These are phyloP conservation scores for Steinernema hermaphroditum DNA, from an alignment of 2,888 invertebrate species.

Conservation along the genomic window DNA sequence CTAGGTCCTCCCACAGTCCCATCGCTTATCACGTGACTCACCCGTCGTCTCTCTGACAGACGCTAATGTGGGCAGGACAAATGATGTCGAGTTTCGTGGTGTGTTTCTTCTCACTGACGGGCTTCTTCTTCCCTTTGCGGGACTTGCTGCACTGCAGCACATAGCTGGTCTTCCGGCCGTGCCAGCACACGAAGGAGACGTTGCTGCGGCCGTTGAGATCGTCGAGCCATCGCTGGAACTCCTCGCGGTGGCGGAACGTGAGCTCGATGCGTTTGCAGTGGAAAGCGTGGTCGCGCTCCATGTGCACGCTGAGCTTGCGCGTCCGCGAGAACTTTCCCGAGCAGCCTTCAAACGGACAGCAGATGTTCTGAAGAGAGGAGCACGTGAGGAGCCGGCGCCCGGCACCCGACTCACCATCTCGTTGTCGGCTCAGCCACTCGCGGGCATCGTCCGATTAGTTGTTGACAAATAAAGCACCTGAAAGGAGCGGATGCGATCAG, in stretches of 20 bases:
- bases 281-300: slow-evolving; percentile 19
- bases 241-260: not conserved
- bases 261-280: slow-evolving; percentile 23
- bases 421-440: slow-evolving; percentile 19
- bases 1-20: too few species aligned
- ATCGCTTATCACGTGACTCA: not conserved
- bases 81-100: slow-evolving; percentile 16
- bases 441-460: not conserved
- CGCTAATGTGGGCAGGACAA: slow-evolving; percentile 7
- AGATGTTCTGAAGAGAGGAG: not conserved
- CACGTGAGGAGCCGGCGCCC: not conserved
- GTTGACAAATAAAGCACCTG: slow-evolving; percentile 10
- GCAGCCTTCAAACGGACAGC: slow-evolving; percentile 17
- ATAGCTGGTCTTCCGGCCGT: slow-evolving; percentile 15
- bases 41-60: slow-evolving; percentile 5
- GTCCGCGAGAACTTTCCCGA: slow-evolving; percentile 21
- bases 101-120: slow-evolving; percentile 16
- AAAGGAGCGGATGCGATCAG: not conserved
- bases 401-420: not conserved
- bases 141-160: slow-evolving; percentile 20
- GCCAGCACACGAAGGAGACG: slow-evolving; percentile 23
- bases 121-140: slow-evolving; percentile 12
- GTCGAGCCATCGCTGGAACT: slow-evolving; percentile 14
- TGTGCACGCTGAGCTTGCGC: slow-evolving; percentile 16
- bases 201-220: slow-evolving; percentile 15